Base-by-base conservation (phyloP, 2,113 vertebrate species). In the Prolemur simus region DNA sequence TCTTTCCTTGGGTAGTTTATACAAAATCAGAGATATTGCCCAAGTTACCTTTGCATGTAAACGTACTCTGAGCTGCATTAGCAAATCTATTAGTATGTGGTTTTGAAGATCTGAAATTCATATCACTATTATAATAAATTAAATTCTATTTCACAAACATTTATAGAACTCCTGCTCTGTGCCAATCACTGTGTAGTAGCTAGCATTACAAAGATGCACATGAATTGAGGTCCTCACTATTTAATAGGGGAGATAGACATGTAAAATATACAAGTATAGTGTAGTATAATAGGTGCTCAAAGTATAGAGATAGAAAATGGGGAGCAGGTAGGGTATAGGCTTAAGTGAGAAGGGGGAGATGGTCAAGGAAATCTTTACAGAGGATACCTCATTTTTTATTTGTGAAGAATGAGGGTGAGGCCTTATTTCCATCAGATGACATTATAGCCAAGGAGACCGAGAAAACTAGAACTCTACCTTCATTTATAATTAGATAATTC, bases 401-500 rank as follows among this genome's bases (percentile, higher is more conserved):
- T 73, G n/a, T 78, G 18, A 89, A 95, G 54, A 54, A 47, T 89
- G 81, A 47, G 1, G 45, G 52, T 90, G 45, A 87, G 25, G 13
- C 73, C 27, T 81, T 80, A 27, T 89, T 95, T 87, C 85, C 49
- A 52, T 52, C 89, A 76, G 69, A 58, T 78, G 54, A 37, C 71
- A 85, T 74, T 84, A 27, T 93, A 96, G 52, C 49, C 60, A 78
- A 54, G 47, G 32, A 95, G 73, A 91, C 42, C 20, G 64, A 52
- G 27, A 81, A 95, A 87, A 47, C 63, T 68, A 68, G 69, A 93
- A 93, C 66, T 95, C 54, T 88, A 74, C 45, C 81, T 56, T 60
- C 17, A 56, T 12, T 52, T 17, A 37, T 78, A 82, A 87, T 34
- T 63, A 34, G 73, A 52, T 91, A 91, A 60, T 80, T 92, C 56